Base-by-base conservation (phyloP, 2,888 invertebrate genomes). In the Tuta absoluta region DNA sequence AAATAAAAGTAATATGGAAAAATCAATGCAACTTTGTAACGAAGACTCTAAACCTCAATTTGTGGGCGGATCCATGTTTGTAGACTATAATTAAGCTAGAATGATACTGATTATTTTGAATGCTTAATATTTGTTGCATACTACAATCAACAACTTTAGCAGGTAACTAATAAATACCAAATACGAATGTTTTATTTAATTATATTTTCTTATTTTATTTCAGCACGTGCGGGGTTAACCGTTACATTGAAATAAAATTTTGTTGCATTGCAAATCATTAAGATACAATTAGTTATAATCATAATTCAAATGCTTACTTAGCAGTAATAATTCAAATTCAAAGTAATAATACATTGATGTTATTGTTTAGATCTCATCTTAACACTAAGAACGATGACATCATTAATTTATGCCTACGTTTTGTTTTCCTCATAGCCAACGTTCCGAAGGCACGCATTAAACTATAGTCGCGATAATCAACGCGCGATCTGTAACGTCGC, bases 401-500 rank as follows among this genome's bases (percentile, higher is more conserved):
- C 33, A 56, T 33, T 56, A 56, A 56, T 56, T 59, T 41, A 59
- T 59, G 59, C 59, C 41, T 21, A 38, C 59, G n/a, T 59, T 38
- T 8, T 12, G 24, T 62, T 62, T 53, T 61, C 49, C 61, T 61
- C 61, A 61, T 61, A n/a, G 38, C 24, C 0, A 49, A 5, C 48
- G 24, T 48, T n/a, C 45, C 28, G 12, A n/a, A 33, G 75, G 71
- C 74, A 72, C 68, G 65, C 70, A 72, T 72, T 70, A 77, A 84
- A 79, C 78, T 76, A 75, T 78, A 82, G 80, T 80, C 80, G 76
- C 78, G 80, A 83, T 82, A 81, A 87, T 87, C 86, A 76, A 72
- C 65, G 67, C 76, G 82, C 86, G 86, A 87, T 88, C 88, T 87
- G 80, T 85, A 88, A 86, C 84, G 84, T 84, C 82, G 80, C 79